Conservation (phyloP, 2,797 vertebrate genomes). For the Fistularia tabacaria region DNA sequence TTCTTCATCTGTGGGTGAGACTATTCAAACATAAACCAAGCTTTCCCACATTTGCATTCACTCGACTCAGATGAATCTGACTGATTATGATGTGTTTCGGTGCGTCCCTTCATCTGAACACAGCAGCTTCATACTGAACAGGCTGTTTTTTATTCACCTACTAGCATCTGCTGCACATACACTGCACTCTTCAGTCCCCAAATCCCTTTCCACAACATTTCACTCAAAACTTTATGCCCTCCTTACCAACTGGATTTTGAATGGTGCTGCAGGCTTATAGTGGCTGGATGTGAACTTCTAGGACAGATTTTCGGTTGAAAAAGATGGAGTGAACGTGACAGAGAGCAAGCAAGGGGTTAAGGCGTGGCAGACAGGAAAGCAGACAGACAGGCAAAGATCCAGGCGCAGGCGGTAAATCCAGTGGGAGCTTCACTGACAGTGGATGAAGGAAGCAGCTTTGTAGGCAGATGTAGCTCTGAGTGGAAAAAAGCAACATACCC, state of each 20-base stretch:
- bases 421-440: conserved; percentile 41
- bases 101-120: conserved; percentile 25
- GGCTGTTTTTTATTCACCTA: conserved; percentile 9
- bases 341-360: conserved; percentile 28
- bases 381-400: conserved; percentile 34
- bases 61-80: conserved; percentile 40
- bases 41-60: conserved; percentile 29
- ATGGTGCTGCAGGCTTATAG: conserved; percentile 13
- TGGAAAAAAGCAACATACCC: conserved; percentile 35
- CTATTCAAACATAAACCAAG: conserved; percentile 24
- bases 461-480: conserved; percentile 49
- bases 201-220: conserved; percentile 18
- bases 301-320: conserved; percentile 22
- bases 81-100: conserved; percentile 14
- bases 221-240: conserved; percentile 15
- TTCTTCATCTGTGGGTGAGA: conserved; percentile 21
- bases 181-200: neutral
- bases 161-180: conserved; percentile 33
- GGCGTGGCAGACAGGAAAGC: conserved; percentile 32
- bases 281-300: conserved; percentile 28
- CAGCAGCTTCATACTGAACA: conserved; percentile 19
- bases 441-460: conserved; percentile 52
- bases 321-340: conserved; percentile 6
- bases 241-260: conserved; percentile 11
- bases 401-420: conserved; percentile 35